Evolutionary conservation across 2,797 vertebrate genomes (phyloP).

Genomic region (Microctenopoma stevenorrisi): DNA sequence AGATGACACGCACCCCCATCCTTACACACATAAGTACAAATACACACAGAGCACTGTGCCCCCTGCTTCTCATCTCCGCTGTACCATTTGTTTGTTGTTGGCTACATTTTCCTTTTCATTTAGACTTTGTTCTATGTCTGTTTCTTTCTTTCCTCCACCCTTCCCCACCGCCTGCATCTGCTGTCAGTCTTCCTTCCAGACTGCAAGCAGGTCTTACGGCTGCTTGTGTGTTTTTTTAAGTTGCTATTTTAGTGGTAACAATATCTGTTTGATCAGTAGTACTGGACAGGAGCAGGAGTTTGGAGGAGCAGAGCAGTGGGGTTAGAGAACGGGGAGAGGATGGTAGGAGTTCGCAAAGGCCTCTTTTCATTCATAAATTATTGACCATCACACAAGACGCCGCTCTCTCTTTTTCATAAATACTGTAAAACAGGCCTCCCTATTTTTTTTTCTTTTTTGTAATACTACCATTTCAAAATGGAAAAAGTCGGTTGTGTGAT

Average conservation of each 20-base stretch:
- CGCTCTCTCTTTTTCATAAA: constrained; percentile 66
- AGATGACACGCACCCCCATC: constrained; percentile 89
- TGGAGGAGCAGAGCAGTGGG: constrained; percentile 14
- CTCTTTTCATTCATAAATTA: constrained; percentile 88
- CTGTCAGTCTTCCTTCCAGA: constrained; percentile 54
- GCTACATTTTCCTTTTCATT: constrained; percentile 7
- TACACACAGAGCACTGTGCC: constrained; percentile 37
- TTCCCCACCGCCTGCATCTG: constrained; percentile 2
- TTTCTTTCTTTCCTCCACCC: constrained; percentile 10
- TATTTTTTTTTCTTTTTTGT: constrained; percentile 17
- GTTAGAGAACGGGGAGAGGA: constrained; percentile 41
- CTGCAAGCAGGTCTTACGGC: constrained; percentile 76
- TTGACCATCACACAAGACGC: constrained; percentile 68
- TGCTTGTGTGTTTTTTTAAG: constrained; percentile 79
- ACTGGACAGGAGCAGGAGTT: constrained; percentile 67
- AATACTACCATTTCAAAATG: constrained; percentile 47
- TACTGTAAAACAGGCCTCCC: constrained; percentile 62
- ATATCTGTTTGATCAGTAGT: constrained; percentile 87
- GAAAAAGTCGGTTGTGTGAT: constrained; percentile 34
- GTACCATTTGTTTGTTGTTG: constrained; percentile 55
- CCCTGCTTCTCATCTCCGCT: constrained; percentile 82
- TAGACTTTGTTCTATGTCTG: not conserved
- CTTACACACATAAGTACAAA: constrained; percentile 43
- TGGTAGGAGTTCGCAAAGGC: constrained; percentile 80
- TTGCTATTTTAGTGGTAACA: constrained; percentile 88